Evolutionary conservation across 2,797 vertebrate species (phyloP), one percentile per base, ranked within the genome.

Genomic region (Cephalopachus bancanus): DNA sequence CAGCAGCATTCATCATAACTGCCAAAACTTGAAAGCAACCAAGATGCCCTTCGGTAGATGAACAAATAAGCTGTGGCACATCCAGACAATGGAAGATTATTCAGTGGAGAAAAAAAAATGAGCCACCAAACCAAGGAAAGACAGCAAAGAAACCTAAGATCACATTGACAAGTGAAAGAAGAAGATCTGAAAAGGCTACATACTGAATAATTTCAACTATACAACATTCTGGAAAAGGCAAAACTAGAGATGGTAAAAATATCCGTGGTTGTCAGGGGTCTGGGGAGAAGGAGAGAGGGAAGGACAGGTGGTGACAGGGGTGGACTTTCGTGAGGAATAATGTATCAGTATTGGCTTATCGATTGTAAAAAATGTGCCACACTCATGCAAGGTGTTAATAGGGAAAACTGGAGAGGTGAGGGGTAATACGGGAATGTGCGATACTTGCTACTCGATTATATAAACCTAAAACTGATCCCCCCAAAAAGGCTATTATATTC

Each of bases 251-350:
- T 2, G 20, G 44, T 9, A 26, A n/a, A 37, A 75, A 53, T 60
- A 44, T 75, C 89, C 7, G 19, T 10, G 17, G 28, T 20, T 72
- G 67, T 67, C 92, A 80, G 44, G 75, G 17, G 44, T 87, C 33
- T 57, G 2, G 12, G 17, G 20, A 12, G 19, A 72, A 24, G n/a
- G 49, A 93, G 26, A 33, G 11, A 88, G n/a, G 20, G 33, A 10
- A 11, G 22, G 24, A 5, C 0, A 49, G 26, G 7, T 74, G 1
- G 1, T 10, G 14, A n/a, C 2, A 7, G 51, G 26, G 55, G 6
- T 33, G 1, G 10, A 24, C 65, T 19, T 44, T 3, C 37, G 7
- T 81, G n/a, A 81, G 53, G 19, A 74, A 81, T 79, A 89, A 75
- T 11, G 33, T 26, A 49, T 49, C 49, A 11, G 24, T 55, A 49